Percentiles rank a stretch among this genome's conserved stretches.
These are phyloP conservation scores for Anthopleura xanthogrammica DNA, from an alignment of 92 coral and sea anemone genomes.

Conservation along the genomic window DNA sequence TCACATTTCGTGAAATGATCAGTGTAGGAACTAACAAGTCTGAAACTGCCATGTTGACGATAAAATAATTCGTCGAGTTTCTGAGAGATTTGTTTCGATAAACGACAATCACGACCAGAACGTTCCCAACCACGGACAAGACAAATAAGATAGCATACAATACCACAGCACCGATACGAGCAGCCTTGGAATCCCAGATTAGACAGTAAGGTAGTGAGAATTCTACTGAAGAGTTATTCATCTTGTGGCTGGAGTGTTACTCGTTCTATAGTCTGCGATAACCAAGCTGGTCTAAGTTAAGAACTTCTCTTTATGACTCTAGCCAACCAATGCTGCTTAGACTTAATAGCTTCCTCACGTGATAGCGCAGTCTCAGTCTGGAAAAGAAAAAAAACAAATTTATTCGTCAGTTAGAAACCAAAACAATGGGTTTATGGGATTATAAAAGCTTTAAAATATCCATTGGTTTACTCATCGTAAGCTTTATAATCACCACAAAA, in stretches of 20 bases:
- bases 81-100: slow-evolving; percentile 30
- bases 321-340: not conserved
- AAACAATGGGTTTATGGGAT: not conserved
- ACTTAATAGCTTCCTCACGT: not conserved
- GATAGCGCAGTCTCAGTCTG: not conserved
- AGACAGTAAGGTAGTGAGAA: not conserved
- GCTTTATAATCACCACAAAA: no score
- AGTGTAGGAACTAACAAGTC: slow-evolving; percentile 35
- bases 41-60: slow-evolving; percentile 59
- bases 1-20: slow-evolving; percentile 9
- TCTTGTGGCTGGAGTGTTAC: not conserved
- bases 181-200: not conserved
- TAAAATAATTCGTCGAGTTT: slow-evolving; percentile 39
- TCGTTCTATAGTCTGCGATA: no score
- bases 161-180: not conserved
- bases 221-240: not conserved
- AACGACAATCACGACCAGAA: slow-evolving; percentile 23
- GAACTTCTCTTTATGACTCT: not conserved
- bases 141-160: slow-evolving; percentile 16
- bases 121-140: slow-evolving; percentile 30
- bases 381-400: not conserved
- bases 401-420: no score
- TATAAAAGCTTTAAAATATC: no score
- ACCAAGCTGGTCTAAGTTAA: not conserved
- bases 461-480: no score